Evolutionary conservation across 53 echinoderm and acorn worm species (phyloP), one percentile per base, ranked within the genome.

Genomic region (Crossaster papposus): DNA sequence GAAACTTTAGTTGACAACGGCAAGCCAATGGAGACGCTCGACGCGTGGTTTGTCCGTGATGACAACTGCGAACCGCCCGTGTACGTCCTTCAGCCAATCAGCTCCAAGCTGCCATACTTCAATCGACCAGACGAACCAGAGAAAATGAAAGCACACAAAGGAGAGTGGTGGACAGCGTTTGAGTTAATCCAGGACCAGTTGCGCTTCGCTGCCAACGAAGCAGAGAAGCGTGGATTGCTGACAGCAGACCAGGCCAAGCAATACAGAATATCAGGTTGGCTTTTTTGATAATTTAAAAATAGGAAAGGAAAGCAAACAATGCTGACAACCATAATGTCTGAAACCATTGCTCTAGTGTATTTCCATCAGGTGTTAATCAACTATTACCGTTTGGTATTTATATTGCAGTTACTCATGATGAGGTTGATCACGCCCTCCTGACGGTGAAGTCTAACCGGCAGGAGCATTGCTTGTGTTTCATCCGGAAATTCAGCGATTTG

Each of bases 61-160:
- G 88, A 88, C 26, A 92, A 92, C 81, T 68, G 54, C 71, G 29
- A 64, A 17, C 92, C 92, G 26, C 88, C 88, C 28, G 76, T 88
- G 6, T 81, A 81, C 74, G 51, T 88, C 23, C 68, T 92, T 31
- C 92, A 92, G 76, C 92, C 92, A 52, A 92, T 92, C 81, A 88
- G 81, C 75, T 81, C 92, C 11, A 80, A 50, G 80, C 88, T 88
- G 9, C 81, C 88, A 0, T 70, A 92, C 65, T 92, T 92, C 30
- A 81, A 70, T 50, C 68, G 82, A 24, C 38, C 55, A 33, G 92
- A 92, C 62, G 81, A 92, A 14, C 88, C 88, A 30, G 77, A 88
- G 20, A 81, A 81, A 58, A 54, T 34, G 81, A 79, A 81, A 81
- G 81, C 38, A 14, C 55, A 92, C 9, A 62, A 81, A 51, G 88